Evolutionary conservation across 2,797 vertebrate species (phyloP), one percentile per base, ranked within the genome.

Genomic region (Oreochromis mossambicus): DNA sequence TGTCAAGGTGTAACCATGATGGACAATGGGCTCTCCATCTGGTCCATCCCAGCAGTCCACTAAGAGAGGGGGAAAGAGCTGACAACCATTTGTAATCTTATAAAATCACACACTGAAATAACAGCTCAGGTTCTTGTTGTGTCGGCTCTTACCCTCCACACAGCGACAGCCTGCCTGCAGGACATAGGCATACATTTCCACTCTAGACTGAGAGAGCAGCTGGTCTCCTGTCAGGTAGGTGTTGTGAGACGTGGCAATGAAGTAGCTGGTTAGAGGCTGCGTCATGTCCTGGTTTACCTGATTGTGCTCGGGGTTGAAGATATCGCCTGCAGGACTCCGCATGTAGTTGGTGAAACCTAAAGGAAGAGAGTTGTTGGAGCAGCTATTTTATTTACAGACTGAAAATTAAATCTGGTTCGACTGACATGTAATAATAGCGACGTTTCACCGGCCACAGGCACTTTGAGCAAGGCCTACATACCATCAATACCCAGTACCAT

Each of bases 181-280:
- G 83, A 98, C 99, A 80, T 98, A 98, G 14, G 98, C 98, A 0
- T 99, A 99, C 41, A 98, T 99, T 95, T 99, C 98, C 90, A 98
- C 96, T 5, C 98, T 97, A 54, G 98, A 99, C 94, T 99, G 98
- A 2, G 98, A 99, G 19, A 98, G 97, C 93, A 99, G 97, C 96
- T 99, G 98, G 93, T 99, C 98, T 84, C 98, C 98, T 0, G 97
- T 98, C 95, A 99, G 96, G 93, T 97, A 97, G 88, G 98, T 99
- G 96, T 99, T 99, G 94, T 99, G 98, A 43, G 98, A 99, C 0
- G 98, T 99, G 89, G 98, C 95, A 77, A 99, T 98, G 92, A 97
- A 99, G 86, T 99, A 99, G 93, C 98, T 97, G 82, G 95, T 96
- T 82, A 99, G 92, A 0, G 98, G 97, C 86, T 94, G 97, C 0